These are phyloP conservation scores for Zoanthus solanderi DNA, from an alignment of 92 coral and sea anemone genomes.

Conservation along the genomic window DNA sequence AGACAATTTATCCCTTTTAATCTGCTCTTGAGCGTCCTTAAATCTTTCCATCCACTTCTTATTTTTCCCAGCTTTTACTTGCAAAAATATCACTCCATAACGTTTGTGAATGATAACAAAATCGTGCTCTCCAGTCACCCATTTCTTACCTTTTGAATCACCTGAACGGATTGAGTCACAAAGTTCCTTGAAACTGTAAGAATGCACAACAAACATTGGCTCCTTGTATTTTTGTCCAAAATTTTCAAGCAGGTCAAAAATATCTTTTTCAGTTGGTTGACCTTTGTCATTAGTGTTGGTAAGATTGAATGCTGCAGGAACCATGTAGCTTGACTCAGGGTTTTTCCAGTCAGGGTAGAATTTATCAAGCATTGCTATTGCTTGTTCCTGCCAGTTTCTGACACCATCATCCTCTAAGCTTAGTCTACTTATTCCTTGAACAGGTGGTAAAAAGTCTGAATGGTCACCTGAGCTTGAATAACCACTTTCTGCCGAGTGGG, in stretches of 20 bases:
- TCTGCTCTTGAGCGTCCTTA: slow-evolving; percentile 38
- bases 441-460: background rate
- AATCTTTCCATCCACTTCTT: background rate
- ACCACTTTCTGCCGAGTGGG: slow-evolving; percentile 22
- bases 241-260: slow-evolving; percentile 24
- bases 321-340: slow-evolving; percentile 23
- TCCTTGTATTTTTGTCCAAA: slow-evolving; percentile 41
- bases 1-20: slow-evolving; percentile 28
- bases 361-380: background rate
- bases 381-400: slow-evolving; percentile 47
- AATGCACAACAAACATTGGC: slow-evolving; percentile 57
- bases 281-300: background rate
- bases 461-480: slow-evolving; percentile 3
- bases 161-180: background rate
- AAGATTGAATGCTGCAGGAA: slow-evolving; percentile 8
- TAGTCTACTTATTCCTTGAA: background rate
- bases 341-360: slow-evolving; percentile 32
- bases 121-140: slow-evolving; percentile 65
- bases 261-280: slow-evolving; percentile 1
- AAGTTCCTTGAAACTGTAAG: slow-evolving; percentile 10
- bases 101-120: slow-evolving; percentile 62
- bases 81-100: slow-evolving; percentile 50
- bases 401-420: slow-evolving; percentile 37
- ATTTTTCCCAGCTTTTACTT: slow-evolving; percentile 55
- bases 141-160: background rate